Base-by-base conservation (phyloP, 2,113 vertebrate genomes). In the Tamias sibiricus region DNA sequence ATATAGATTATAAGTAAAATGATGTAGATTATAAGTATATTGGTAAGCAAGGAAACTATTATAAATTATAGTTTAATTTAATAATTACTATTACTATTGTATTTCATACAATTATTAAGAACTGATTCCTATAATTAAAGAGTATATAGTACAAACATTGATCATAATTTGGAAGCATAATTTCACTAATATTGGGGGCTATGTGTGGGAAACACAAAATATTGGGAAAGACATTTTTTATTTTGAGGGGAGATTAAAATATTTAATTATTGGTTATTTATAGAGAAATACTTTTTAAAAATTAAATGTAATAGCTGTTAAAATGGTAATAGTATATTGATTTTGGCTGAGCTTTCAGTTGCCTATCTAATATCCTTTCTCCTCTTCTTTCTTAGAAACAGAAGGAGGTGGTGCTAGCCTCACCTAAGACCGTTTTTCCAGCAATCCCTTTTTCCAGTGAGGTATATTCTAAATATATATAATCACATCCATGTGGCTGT, bases 41-140 rank as follows among this genome's bases (percentile, higher is more conserved):
- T 52, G 49, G 49, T 52, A 52, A 52, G 13, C 16, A 52, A 52
- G 49, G 49, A 16, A 54, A 66, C 16, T 42, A 71, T 76, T 35
- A 57, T 57, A 76, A 76, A 9, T 69, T 64, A 69, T 13, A n/a
- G 87, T 71, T 95, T 89, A 74, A 75, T 76, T 92, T 89, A 81
- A 57, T n/a, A 59, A 62, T 87, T 62, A 24, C 74, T 62, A 3
- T 85, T 77, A 80, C 37, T 57, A 82, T 22, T 86, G 3, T 44
- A 75, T 76, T 76, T 95, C 32, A 89, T 80, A 16, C 1, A 94
- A 54, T 72, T 74, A 69, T 19, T 69, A 81, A 57, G n/a, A 92
- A 86, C 44, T 66, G 16, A 79, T 72, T 87, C 12, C 20, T 74
- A 3, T 85, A 77, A 74, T 77, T 64, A 80, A 47, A 77, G 16